Base-by-base conservation (phyloP, 2,888 invertebrate species). In the Ganaspis brasiliensis region DNA sequence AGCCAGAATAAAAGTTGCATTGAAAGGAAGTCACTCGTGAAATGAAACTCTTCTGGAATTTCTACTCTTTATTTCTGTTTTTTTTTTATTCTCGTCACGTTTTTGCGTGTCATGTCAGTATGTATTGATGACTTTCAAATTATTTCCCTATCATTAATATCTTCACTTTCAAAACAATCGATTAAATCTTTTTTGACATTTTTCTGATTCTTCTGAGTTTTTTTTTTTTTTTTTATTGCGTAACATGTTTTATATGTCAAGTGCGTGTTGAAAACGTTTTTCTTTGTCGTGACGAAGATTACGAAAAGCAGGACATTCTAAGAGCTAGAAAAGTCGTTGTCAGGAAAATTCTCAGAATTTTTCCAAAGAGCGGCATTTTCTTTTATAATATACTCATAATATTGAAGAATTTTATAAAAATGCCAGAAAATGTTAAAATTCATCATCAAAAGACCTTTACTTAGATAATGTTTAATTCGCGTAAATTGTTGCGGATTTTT, bases 261-360 rank as follows among this genome's bases (percentile, higher is more conserved):
- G 4, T 12, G 16, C 8, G 16, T 35, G 31, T 67, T 9, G 19
- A 57, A 57, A 24, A 31, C 26, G 6, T 57, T 57, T 31, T 14
- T 57, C 10, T 57, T 14, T 57, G 24, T 31, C n/a, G 63, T 14
- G 63, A 45, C 24, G 19, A 67, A 67, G 24, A 67, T 40, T 40
- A 40, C 24, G n/a, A 21, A 67, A 45, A 45, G 6, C 63, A 8
- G 14, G 24, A 24, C 14, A 26, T 57, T 24, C n/a, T 26, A 57
- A 26, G 31, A 57, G 31, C 26, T 26, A 57, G 26, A 26, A 24
- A 26, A n/a, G 24, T 57, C 14, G 26, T 57, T 8, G 26, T 57
- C 26, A 26, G 12, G 37, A 24, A 45, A 67, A 63, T 67, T 67
- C 63, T n/a, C 40, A 1, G 40, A 21, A 67, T 67, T 67, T 45